Conservation (phyloP, 2,113 vertebrate genomes). For the Eubucco bourcierii region DNA sequence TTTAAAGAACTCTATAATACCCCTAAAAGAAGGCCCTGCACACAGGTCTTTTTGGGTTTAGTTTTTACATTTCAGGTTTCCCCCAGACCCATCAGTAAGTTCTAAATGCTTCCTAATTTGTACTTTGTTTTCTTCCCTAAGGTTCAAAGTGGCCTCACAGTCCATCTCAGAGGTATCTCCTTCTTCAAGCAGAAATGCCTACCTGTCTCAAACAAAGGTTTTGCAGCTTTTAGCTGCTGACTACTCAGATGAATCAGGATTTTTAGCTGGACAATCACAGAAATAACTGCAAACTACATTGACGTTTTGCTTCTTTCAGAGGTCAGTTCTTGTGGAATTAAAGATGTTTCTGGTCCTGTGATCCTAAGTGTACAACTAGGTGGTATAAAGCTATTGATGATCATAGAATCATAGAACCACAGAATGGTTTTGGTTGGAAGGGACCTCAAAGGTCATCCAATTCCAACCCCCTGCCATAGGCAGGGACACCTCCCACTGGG, state of each 20-base stretch:
- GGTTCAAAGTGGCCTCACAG: neutral
- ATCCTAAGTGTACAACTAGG: rapidly evolving
- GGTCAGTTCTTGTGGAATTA: neutral
- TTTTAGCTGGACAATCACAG: neutral
- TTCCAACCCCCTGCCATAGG: too few species aligned
- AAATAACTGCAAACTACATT: neutral
- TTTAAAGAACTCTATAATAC: neutral
- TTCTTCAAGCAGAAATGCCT: neutral
- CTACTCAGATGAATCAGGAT: neutral
- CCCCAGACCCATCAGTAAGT: neutral
- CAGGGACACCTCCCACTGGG: too few species aligned
- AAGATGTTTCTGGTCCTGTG: neutral
- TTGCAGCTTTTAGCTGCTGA: neutral
- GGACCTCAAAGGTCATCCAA: too few species aligned
- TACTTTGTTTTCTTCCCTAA: neutral
- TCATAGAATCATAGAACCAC: too few species aligned
- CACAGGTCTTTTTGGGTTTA: neutral
- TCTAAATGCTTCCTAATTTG: neutral
- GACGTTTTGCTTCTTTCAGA: neutral
- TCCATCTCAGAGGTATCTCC: rapidly evolving
- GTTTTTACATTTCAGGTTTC: neutral
- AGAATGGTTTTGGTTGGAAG: too few species aligned
- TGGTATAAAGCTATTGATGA: neutral
- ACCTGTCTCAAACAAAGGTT: neutral
- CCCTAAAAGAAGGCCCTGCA: neutral